Conservation (phyloP, 2,113 vertebrate genomes). For the Oncorhynchus gorbuscha region DNA sequence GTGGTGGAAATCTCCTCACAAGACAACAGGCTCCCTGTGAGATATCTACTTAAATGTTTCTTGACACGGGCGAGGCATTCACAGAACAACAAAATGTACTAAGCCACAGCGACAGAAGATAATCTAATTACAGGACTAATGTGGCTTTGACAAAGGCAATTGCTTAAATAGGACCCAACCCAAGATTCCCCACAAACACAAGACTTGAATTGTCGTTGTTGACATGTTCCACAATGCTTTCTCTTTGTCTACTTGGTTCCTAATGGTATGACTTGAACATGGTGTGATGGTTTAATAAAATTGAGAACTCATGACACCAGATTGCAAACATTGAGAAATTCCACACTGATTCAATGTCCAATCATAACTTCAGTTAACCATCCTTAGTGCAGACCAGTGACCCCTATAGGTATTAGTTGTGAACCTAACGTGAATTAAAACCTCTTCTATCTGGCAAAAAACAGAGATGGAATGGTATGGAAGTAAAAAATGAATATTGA, state of each 20-base stretch:
- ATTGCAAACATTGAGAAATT: neutral
- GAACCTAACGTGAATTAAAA: too few relatives aligned
- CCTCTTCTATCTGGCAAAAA: neutral
- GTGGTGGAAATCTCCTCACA: constrained; percentile 77
- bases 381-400: too few relatives aligned
- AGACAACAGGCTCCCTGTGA: constrained; percentile 70
- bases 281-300: neutral
- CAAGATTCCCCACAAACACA: constrained; percentile 15
- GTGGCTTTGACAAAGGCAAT: constrained; percentile 49
- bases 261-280: neutral
- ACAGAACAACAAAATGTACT: constrained; percentile 66
- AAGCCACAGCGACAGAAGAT: constrained; percentile 71
- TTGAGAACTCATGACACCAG: neutral
- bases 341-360: neutral
- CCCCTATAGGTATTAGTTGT: neutral
- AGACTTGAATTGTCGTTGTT: neutral
- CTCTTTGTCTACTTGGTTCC: neutral
- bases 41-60: constrained; percentile 73
- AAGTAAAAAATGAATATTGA: neutral
- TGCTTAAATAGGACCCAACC: constrained; percentile 26
- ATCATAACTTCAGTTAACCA: neutral
- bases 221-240: neutral
- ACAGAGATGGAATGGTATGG: neutral
- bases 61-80: constrained; percentile 70
- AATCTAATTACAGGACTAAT: constrained; percentile 61